phyloP scores from a whole-genome alignment of 2,888 invertebrate genomes.

The Stegana nigrithorax region DNA sequence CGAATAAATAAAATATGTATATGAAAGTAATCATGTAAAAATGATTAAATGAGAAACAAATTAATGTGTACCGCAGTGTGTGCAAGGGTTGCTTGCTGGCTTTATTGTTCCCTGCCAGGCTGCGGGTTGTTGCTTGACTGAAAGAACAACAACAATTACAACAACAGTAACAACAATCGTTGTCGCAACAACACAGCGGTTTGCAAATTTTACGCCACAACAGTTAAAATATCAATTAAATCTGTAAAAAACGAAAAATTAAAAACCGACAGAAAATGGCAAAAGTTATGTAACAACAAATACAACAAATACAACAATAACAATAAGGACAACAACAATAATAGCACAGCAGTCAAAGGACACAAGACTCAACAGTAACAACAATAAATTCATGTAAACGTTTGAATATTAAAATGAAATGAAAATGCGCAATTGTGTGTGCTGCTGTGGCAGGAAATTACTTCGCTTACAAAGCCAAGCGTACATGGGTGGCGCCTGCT shows the following conservation, averaged over 20 bases:
- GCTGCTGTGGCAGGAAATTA: background rate
- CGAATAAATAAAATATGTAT: background rate
- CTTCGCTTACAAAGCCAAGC: too few relatives aligned
- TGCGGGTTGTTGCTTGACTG: background rate
- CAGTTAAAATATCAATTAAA: slow-evolving; percentile 24
- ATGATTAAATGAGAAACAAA: background rate
- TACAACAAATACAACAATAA: background rate
- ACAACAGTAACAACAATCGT: too few relatives aligned
- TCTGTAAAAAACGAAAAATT: slow-evolving; percentile 6
- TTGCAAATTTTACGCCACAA: slow-evolving; percentile 20
- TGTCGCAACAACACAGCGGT: background rate
- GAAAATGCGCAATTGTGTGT: background rate
- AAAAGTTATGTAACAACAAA: background rate
- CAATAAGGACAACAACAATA: background rate
- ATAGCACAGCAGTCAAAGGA: background rate
- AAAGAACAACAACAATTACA: background rate
- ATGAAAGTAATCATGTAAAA: slow-evolving; percentile 1
- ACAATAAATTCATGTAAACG: slow-evolving; percentile 25
- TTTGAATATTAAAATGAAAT: slow-evolving; percentile 16
- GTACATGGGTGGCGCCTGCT: too few relatives aligned
- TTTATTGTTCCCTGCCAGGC: background rate
- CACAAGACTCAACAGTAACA: slow-evolving; percentile 2
- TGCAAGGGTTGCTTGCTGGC: background rate
- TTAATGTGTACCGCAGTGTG: background rate
- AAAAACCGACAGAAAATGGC: background rate